Base-by-base conservation (phyloP, 1,140 invertebrate species). In the Drosophila parabipectinata region DNA sequence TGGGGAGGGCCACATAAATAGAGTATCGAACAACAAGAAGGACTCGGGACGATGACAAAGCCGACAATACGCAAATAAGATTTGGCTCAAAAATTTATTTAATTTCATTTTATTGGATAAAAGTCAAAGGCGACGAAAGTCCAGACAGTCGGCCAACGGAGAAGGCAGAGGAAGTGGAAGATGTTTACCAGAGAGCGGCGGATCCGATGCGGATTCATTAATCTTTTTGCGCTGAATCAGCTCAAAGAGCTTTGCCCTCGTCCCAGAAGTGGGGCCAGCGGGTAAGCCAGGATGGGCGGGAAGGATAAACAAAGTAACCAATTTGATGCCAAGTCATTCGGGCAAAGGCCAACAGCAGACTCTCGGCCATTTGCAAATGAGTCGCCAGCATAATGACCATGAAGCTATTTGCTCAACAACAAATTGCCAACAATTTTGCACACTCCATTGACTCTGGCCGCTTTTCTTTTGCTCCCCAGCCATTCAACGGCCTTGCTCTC, bases 31-130 rank as follows among this genome's bases (percentile, higher is more conserved):
- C 30, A 51, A 71, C 41, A 68, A 60, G 18, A 28, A 34, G 34
- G 48, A 37, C 37, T 32, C 53, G 8, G 12, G 74, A 77, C 26
- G 59, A 73, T 61, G 59, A 54, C 57, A 78, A 79, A 73, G 74
- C 77, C 69, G 82, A 82, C 82, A 85, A 82, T 82, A 87, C 80
- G 76, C 83, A 87, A 87, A 88, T 88, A 88, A 82, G 82, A 88
- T 87, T 87, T 88, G 74, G 78, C 72, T 88, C 71, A 82, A 87
- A 87, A 87, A 87, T 82, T 82, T 87, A 88, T 88, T 87, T 87
- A 88, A 87, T 88, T 82, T 88, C 78, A 76, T 75, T 87, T 85
- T 78, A 87, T 81, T 81, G 73, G 81, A 68, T 66, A 47, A 76
- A 63, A 85, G 77, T 87, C 81, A 82, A 83, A 77, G 77, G 77